Conservation (phyloP, 2,797 vertebrate species). For the Galagoides demidoff region DNA sequence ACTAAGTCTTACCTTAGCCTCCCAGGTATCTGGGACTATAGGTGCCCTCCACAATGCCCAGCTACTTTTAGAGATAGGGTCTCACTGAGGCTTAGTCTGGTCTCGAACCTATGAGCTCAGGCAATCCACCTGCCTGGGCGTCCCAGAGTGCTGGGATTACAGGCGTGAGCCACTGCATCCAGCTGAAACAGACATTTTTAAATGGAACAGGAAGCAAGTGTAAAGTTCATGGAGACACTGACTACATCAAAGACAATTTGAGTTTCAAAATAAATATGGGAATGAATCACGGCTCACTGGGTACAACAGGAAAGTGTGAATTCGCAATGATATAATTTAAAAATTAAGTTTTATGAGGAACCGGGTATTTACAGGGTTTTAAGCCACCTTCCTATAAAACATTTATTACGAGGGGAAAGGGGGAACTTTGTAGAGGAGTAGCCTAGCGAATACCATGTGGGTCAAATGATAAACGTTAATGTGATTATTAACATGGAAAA, state of each 20-base stretch:
- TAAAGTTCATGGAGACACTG: background rate
- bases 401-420: background rate
- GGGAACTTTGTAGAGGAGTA: background rate
- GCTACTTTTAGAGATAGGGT: too few species aligned
- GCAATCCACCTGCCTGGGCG: too few species aligned
- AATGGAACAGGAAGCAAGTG: background rate
- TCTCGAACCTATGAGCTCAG: too few species aligned
- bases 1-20: too few species aligned
- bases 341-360: background rate
- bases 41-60: too few species aligned
- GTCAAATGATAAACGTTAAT: background rate
- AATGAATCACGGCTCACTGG: background rate
- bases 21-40: too few species aligned
- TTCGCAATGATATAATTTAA: background rate
- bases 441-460: background rate
- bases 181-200: background rate
- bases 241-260: background rate
- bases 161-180: too few species aligned
- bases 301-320: background rate
- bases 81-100: too few species aligned
- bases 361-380: background rate
- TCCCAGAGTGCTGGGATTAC: too few species aligned
- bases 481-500: background rate
- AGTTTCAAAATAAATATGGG: constrained; percentile 5
- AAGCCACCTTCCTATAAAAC: background rate